Base-by-base conservation (phyloP, 2,113 vertebrate genomes). In the Girardinichthys multiradiatus region DNA sequence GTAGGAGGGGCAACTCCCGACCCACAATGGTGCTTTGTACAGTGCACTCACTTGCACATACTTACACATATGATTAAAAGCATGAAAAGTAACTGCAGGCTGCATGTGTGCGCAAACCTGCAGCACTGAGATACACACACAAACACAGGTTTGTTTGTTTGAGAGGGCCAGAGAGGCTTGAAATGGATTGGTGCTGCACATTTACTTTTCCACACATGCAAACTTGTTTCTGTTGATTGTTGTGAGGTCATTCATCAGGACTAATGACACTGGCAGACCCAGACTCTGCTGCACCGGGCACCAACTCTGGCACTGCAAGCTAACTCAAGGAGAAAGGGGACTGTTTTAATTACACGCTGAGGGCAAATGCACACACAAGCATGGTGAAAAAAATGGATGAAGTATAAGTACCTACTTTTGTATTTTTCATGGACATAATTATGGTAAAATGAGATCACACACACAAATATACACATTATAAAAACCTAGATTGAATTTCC, bases 201-300 rank as follows among this genome's bases (percentile, higher is more conserved):
- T 48, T 67, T 37, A 54, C 72, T 82, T 80, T 76, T 77, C 64
- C 84, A 80, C 72, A 70, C 45, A 42, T 76, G 67, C 77, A 63
- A 82, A 84, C 71, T 90, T 62, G 64, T 64, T 65, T 76, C 86
- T 65, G 78, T 76, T 81, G 85, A 84, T 84, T 91, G 87, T 91
- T 89, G 87, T 88, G 87, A 91, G 91, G 90, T 93, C 91, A 88
- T 92, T 88, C 88, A 91, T 92, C 90, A 91, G 89, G 84, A 74
- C 92, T 91, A 91, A 93, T 92, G 89, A 91, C 91, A 89, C 91
- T 90, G 90, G 89, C 89, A 91, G 87, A 88, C 73, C 82, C 79
- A 70, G 84, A 89, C 86, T 87, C 83, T 39, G 85, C 88, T 88
- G 90, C 86, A 79, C 87, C 80, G 90, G 89, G 86, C 86, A 85